A percentile compares a stretch with the other conserved stretches of the same genome.
Conservation (phyloP, 2,888 invertebrate genomes). For the Tenodera sinensis region DNA sequence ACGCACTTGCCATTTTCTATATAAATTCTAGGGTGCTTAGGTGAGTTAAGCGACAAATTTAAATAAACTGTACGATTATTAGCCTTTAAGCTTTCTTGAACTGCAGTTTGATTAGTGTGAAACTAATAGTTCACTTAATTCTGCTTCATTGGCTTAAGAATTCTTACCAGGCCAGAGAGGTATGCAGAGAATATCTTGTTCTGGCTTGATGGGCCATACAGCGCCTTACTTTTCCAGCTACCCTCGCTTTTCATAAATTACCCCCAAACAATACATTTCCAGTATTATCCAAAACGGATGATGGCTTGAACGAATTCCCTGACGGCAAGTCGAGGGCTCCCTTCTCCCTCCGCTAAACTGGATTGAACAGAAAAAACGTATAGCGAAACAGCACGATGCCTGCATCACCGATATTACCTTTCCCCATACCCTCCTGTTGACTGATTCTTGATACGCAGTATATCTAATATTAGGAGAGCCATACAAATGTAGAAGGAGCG, state of each 20-base stretch:
- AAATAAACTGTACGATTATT: no score
- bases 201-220: background rate
- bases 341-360: background rate
- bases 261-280: background rate
- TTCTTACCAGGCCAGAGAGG: no score
- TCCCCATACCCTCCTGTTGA: background rate
- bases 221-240: background rate
- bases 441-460: slow-evolving; percentile 4
- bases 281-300: background rate
- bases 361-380: background rate
- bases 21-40: no score
- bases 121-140: no score
- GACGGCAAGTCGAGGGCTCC: background rate
- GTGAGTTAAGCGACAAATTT: no score
- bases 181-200: no score
- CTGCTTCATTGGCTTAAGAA: no score
- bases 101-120: no score
- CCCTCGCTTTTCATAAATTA: background rate
- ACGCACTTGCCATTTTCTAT: no score
- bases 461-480: slow-evolving; percentile 1
- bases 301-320: background rate
- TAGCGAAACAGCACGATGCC: background rate
- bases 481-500: slow-evolving; percentile 9
- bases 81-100: no score
- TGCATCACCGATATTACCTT: slow-evolving; percentile 12